Evolutionary conservation across 1,140 invertebrate genomes (phyloP).

Genomic region (Pomphorhynchus laevis): DNA sequence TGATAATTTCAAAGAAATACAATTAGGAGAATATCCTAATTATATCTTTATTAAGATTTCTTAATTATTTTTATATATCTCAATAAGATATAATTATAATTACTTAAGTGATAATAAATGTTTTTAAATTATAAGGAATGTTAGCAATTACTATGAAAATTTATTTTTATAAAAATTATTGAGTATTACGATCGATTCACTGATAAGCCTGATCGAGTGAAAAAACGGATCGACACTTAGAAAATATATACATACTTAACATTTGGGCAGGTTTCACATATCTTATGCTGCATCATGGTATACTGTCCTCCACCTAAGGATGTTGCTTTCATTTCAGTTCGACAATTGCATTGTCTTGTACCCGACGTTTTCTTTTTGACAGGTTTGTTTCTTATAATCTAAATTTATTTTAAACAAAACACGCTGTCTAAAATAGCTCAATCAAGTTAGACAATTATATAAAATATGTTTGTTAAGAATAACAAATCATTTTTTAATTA

Average conservation of each 20-base stretch:
- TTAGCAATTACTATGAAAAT: too few relatives aligned
- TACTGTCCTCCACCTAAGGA: constrained; percentile 69
- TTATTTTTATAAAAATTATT: too few relatives aligned
- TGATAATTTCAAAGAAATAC: too few relatives aligned
- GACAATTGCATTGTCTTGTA: constrained; percentile 83
- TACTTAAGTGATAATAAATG: too few relatives aligned
- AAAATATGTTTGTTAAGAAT: neutral
- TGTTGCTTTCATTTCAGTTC: constrained; percentile 81
- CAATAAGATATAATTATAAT: too few relatives aligned
- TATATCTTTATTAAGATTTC: too few relatives aligned
- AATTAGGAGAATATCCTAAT: too few relatives aligned
- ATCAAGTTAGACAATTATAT: neutral
- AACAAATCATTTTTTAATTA: neutral
- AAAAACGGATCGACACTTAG: too few relatives aligned
- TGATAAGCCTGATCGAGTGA: too few relatives aligned
- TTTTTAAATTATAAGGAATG: too few relatives aligned
- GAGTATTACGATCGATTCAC: too few relatives aligned
- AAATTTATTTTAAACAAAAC: constrained; percentile 13
- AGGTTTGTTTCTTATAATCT: constrained; percentile 73
- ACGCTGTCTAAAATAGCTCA: constrained; percentile 9
- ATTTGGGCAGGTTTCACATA: constrained; percentile 96
- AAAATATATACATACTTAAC: constrained; percentile 28
- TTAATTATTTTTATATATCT: too few relatives aligned
- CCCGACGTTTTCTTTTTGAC: constrained; percentile 63
- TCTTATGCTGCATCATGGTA: constrained; percentile 91